Conservation (phyloP, 2,113 vertebrate genomes). For the Polyodon spathula region DNA sequence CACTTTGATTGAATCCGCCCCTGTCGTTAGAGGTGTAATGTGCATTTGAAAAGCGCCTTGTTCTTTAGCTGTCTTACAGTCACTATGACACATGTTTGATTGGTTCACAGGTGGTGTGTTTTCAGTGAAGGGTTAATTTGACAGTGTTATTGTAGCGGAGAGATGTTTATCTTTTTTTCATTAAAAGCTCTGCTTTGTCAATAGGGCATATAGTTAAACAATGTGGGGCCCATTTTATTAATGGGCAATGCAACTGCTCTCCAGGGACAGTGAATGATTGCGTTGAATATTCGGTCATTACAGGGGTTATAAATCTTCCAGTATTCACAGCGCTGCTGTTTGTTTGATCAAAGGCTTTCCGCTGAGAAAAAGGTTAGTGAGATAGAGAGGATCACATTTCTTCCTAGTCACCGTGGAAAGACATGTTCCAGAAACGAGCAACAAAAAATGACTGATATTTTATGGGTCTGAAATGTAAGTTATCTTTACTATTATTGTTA, state of each 20-base stretch:
- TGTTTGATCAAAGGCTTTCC: not conserved
- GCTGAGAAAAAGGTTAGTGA: constrained; percentile 14
- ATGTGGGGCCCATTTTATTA: constrained; percentile 16
- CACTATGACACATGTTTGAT: not conserved
- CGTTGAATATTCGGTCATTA: constrained; percentile 31
- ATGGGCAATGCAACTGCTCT: constrained; percentile 23
- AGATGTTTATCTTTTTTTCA: constrained; percentile 11
- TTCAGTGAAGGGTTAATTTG: not conserved
- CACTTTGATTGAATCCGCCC: too few relatives aligned
- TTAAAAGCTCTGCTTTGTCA: constrained; percentile 21
- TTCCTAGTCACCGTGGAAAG: not conserved
- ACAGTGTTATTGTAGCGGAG: not conserved
- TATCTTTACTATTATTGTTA: too few relatives aligned
- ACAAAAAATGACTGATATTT: too few relatives aligned
- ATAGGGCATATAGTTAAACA: constrained; percentile 16
- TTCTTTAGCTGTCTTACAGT: not conserved
- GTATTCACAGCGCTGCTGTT: constrained; percentile 4
- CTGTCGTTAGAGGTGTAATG: too few relatives aligned
- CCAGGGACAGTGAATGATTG: constrained; percentile 30
- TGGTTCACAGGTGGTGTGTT: not conserved
- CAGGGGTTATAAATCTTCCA: constrained; percentile 28
- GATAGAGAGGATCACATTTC: constrained; percentile 12
- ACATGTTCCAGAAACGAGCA: not conserved
- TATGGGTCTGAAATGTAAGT: too few relatives aligned
- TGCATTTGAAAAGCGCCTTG: too few relatives aligned